Evolutionary conservation across 2,888 invertebrate genomes (phyloP).

Genomic region (Dasysyrphus albostriatus): DNA sequence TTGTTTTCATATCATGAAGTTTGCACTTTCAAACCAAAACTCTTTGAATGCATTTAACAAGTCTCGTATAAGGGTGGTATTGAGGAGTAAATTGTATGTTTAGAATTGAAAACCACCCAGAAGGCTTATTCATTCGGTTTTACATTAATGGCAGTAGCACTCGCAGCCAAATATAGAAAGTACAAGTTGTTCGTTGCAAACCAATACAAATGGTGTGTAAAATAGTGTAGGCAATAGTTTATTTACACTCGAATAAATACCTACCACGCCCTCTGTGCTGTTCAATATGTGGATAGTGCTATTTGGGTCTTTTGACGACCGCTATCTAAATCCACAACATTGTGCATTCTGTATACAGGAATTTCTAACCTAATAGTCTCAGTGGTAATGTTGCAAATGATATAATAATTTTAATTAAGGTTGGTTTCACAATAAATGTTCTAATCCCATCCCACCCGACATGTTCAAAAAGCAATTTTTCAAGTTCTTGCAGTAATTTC

Average conservation of each 20-base stretch:
- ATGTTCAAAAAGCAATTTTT: no score
- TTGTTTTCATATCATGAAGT: slow-evolving; percentile 45
- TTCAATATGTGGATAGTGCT: slow-evolving; percentile 27
- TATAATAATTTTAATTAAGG: no score
- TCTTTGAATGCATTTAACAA: slow-evolving; percentile 12
- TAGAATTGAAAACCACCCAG: slow-evolving; percentile 22
- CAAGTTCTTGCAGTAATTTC: no score
- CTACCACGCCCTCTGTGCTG: not conserved
- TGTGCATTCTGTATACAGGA: not conserved
- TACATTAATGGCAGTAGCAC: slow-evolving; percentile 12
- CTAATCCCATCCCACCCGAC: no score
- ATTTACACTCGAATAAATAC: slow-evolving; percentile 60
- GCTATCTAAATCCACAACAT: slow-evolving; percentile 23
- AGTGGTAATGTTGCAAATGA: not conserved
- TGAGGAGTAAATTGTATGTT: slow-evolving; percentile 14
- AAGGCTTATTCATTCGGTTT: slow-evolving; percentile 13
- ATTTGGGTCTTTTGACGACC: not conserved
- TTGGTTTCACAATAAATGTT: no score
- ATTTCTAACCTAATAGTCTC: not conserved
- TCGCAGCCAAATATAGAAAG: slow-evolving; percentile 11
- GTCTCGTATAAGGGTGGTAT: not conserved
- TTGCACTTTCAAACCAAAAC: slow-evolving; percentile 42
- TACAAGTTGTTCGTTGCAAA: slow-evolving; percentile 35
- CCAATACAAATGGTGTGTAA: slow-evolving; percentile 52
- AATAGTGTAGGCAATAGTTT: slow-evolving; percentile 13